phyloP scores from a whole-genome alignment of 2,888 invertebrate species.

The Pterobdella sp. region DNA sequence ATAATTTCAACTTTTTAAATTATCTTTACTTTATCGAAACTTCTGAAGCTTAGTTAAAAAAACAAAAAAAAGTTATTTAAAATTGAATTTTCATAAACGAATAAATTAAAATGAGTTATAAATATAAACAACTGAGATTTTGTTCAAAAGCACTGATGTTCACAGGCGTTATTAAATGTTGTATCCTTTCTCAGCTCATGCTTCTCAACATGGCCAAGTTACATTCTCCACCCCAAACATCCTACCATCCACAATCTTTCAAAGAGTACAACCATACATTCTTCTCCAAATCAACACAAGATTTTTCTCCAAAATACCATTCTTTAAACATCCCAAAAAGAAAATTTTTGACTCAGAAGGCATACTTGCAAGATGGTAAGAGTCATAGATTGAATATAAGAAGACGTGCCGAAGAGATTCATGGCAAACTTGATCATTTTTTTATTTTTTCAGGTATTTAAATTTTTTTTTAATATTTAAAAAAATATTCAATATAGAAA shows the following conservation, averaged over 20 bases:
- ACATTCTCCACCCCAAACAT: not conserved
- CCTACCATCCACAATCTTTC: not conserved
- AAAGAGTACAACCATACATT: not conserved
- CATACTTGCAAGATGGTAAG: not conserved
- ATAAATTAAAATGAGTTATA: no score
- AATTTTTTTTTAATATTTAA: no score
- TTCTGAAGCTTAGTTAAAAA: no score
- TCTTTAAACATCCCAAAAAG: not conserved
- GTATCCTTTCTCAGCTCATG: not conserved
- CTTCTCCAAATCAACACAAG: not conserved
- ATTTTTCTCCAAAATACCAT: not conserved
- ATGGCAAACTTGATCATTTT: not conserved
- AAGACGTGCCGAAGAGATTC: not conserved
- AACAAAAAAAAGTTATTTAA: no score
- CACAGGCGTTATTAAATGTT: not conserved
- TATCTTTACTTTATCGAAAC: no score
- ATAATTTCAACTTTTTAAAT: no score
- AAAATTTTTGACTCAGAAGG: not conserved
- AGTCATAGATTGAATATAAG: not conserved
- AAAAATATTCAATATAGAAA: no score
- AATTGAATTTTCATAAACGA: no score
- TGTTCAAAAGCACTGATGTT: no score
- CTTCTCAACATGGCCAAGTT: constrained; percentile 9
- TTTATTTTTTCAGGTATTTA: no score
- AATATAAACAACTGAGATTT: no score